Evolutionary conservation across 2,113 vertebrate species (phyloP).

Genomic region (Saguinus midas): DNA sequence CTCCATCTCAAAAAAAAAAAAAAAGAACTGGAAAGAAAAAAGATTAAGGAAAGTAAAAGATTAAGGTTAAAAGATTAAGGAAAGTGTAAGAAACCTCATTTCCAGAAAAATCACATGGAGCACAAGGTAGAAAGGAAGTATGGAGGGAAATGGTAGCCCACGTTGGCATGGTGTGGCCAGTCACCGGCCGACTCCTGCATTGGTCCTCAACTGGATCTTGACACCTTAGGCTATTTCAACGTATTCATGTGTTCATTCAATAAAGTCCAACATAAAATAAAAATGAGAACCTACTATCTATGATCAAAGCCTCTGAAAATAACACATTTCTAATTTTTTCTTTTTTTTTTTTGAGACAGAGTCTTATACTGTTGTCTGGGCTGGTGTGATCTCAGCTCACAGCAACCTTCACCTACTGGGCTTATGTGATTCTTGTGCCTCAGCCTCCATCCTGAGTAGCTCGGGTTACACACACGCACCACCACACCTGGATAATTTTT

Average conservation of each 20-base stretch:
- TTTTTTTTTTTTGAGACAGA: too few species aligned
- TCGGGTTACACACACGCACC: too few species aligned
- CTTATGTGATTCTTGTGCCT: too few species aligned
- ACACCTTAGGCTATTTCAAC: not conserved
- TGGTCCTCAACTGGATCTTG: not conserved
- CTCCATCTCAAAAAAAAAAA: too few species aligned
- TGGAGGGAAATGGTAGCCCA: not conserved
- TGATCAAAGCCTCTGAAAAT: conserved; percentile 17
- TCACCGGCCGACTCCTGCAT: not conserved
- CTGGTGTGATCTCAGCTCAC: too few species aligned
- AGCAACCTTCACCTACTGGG: too few species aligned
- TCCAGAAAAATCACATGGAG: not conserved
- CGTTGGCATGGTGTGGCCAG: not conserved
- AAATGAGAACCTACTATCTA: not conserved
- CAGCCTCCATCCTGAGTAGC: too few species aligned
- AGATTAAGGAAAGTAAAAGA: too few species aligned
- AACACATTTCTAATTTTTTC: conserved; percentile 8
- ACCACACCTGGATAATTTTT: too few species aligned
- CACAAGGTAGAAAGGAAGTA: not conserved
- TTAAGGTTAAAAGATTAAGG: not conserved
- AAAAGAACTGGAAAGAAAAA: not conserved
- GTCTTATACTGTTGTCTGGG: too few species aligned
- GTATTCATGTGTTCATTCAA: not conserved
- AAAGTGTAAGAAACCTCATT: not conserved
- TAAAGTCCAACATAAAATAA: conserved; percentile 1